Conservation (phyloP, 1,140 invertebrate genomes). For the Cephus cinctus region DNA sequence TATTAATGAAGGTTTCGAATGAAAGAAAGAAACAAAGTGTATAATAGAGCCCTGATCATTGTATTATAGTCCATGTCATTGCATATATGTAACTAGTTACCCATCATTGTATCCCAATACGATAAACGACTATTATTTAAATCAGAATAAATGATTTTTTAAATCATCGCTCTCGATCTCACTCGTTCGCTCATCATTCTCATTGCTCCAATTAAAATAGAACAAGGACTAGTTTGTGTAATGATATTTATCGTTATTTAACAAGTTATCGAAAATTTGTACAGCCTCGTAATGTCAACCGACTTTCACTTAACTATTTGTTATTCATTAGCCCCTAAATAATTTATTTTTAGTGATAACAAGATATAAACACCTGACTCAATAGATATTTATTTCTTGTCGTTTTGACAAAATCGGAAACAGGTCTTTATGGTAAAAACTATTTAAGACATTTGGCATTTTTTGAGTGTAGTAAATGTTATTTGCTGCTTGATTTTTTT, state of each 20-base stretch:
- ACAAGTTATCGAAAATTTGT: no score
- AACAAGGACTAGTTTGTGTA: background rate
- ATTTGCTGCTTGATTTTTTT: no score
- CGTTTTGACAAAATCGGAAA: no score
- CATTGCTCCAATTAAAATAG: background rate
- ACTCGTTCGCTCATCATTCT: background rate
- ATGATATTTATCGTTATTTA: background rate
- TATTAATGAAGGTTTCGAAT: no score
- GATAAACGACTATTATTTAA: slow-evolving; percentile 45
- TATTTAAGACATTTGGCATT: no score
- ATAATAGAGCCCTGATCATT: slow-evolving; percentile 49
- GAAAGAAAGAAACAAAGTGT: slow-evolving; percentile 38
- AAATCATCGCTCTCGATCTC: slow-evolving; percentile 15
- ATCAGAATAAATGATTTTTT: slow-evolving; percentile 40
- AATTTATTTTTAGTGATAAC: background rate
- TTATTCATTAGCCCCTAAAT: background rate
- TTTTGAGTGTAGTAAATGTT: no score
- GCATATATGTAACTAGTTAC: slow-evolving; percentile 43
- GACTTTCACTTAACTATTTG: no score
- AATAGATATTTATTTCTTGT: no score
- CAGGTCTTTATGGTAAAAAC: no score
- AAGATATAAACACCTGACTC: no score
- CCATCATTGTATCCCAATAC: slow-evolving; percentile 37
- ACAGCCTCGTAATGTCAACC: no score
- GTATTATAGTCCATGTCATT: slow-evolving; percentile 55